These are phyloP conservation scores for Calcarius lapponicus DNA, from an alignment of 2,797 vertebrate species.

Conservation along the genomic window DNA sequence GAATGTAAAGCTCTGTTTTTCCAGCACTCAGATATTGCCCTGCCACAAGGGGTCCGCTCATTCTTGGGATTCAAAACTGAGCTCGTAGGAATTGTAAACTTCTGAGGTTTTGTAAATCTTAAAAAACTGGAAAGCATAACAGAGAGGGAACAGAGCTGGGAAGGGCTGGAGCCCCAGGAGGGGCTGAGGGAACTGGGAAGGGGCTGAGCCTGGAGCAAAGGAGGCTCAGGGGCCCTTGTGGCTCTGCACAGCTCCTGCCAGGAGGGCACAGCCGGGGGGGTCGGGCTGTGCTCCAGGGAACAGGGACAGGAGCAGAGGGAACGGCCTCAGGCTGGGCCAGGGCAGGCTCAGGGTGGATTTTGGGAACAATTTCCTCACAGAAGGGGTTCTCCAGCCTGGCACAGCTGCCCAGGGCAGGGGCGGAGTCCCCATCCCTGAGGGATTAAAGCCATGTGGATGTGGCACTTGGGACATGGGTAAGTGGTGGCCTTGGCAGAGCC, in stretches of 20 bases:
- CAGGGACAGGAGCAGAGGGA: background rate
- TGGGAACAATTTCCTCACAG: background rate
- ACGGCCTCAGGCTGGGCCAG: background rate
- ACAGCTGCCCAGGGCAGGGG: background rate
- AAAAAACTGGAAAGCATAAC: background rate
- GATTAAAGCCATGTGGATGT: background rate
- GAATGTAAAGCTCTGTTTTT: background rate
- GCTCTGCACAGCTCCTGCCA: background rate
- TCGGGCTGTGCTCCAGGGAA: background rate
- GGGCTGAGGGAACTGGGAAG: background rate
- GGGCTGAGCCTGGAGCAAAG: background rate
- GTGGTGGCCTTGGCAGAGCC: background rate
- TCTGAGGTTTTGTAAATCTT: background rate
- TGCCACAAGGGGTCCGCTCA: background rate
- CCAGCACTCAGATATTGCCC: background rate
- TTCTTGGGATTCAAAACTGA: background rate
- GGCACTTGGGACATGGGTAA: background rate
- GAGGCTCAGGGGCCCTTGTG: background rate
- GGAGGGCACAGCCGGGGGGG: background rate
- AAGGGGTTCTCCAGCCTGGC: background rate
- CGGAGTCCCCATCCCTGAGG: background rate
- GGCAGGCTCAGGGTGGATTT: rapidly evolving
- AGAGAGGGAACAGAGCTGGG: background rate
- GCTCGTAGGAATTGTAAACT: background rate
- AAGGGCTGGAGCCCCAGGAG: background rate